These are phyloP conservation scores for Drosophila leontia DNA, from an alignment of 1,140 invertebrate genomes.

Conservation along the genomic window DNA sequence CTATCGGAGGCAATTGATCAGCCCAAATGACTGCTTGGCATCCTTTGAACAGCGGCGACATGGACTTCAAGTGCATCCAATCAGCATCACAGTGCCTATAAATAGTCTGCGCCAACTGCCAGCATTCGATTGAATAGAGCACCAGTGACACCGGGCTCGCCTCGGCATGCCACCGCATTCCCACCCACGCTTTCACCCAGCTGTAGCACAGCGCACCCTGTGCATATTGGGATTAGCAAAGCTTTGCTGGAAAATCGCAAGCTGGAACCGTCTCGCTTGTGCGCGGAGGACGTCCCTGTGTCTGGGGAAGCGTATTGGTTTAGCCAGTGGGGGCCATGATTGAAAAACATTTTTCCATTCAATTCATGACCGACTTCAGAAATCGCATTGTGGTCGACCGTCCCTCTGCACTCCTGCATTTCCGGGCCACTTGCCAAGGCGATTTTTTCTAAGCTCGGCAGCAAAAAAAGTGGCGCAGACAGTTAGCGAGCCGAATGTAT, in stretches of 20 bases:
- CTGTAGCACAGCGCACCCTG: neutral
- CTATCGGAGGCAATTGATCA: conserved; percentile 71
- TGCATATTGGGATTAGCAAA: conserved; percentile 3
- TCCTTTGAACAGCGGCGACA: conserved; percentile 32
- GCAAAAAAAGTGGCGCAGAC: conserved; percentile 51
- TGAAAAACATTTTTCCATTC: conserved; percentile 57
- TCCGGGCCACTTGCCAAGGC: conserved; percentile 41
- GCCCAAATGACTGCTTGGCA: conserved; percentile 48
- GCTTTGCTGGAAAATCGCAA: conserved; percentile 22
- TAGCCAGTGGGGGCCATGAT: conserved; percentile 53
- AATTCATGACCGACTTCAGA: conserved; percentile 54
- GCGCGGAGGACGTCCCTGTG: conserved; percentile 4
- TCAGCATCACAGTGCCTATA: conserved; percentile 54
- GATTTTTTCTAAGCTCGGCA: conserved; percentile 16
- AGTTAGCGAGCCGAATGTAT: conserved; percentile 46
- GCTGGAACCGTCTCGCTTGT: conserved; percentile 28
- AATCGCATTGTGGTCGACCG: conserved; percentile 39
- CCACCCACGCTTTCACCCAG: conserved; percentile 3
- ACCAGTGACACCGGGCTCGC: conserved; percentile 32
- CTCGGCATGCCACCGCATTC: conserved; percentile 9
- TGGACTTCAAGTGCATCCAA: conserved; percentile 55
- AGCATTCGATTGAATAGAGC: conserved; percentile 57
- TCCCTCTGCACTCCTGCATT: neutral
- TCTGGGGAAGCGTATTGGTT: conserved; percentile 29
- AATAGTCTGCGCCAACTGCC: conserved; percentile 40